phyloP scores from a whole-genome alignment of 2,888 invertebrate genomes.

The Ophioninae sp. region DNA sequence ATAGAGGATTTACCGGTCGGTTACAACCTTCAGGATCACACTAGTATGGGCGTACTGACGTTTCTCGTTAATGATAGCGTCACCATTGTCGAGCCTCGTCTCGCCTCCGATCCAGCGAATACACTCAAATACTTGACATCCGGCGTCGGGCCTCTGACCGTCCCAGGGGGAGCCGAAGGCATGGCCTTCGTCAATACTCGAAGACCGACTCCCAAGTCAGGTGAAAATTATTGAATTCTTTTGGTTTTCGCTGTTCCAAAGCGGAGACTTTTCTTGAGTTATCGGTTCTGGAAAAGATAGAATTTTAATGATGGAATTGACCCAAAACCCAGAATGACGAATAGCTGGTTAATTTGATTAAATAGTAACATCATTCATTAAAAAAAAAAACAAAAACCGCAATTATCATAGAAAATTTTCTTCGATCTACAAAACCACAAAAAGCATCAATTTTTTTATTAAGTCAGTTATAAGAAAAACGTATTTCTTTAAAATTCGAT shows the following conservation, averaged over 20 bases:
- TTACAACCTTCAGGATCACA: slow-evolving; percentile 91
- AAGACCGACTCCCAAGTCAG: slow-evolving; percentile 15
- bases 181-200: slow-evolving; percentile 89
- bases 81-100: slow-evolving; percentile 85
- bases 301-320: background rate
- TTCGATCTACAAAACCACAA: too few species aligned
- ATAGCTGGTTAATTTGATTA: too few species aligned
- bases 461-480: background rate
- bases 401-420: background rate
- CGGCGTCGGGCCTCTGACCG: slow-evolving; percentile 87
- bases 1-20: slow-evolving; percentile 89
- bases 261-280: background rate
- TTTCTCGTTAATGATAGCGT: slow-evolving; percentile 88
- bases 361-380: too few species aligned
- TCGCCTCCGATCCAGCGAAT: slow-evolving; percentile 82
- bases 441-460: too few species aligned
- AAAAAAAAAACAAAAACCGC: background rate
- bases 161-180: slow-evolving; percentile 90
- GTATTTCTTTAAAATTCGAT: background rate
- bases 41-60: slow-evolving; percentile 87
- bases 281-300: background rate
- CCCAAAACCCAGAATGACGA: too few species aligned
- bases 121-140: slow-evolving; percentile 85
- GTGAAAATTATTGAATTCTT: slow-evolving; percentile 14
- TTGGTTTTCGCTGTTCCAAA: background rate